These are phyloP conservation scores for Neodon shergylaensis DNA, from an alignment of 2,113 vertebrate genomes.

Conservation along the genomic window DNA sequence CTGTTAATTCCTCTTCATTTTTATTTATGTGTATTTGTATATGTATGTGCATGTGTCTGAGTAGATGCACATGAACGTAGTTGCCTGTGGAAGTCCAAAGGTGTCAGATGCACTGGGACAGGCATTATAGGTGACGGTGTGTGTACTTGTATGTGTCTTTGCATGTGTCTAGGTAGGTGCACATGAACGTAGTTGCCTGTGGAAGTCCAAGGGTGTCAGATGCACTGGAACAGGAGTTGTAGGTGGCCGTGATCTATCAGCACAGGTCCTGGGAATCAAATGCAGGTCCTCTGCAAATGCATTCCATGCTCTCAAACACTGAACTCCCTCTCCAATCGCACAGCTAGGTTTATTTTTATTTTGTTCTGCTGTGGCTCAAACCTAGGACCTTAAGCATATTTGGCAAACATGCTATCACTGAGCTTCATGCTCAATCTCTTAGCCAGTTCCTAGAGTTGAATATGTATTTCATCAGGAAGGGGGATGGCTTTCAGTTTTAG, in stretches of 20 bases:
- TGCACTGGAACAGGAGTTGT: background rate
- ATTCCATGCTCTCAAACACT: background rate
- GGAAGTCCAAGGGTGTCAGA: background rate
- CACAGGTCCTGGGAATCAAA: background rate
- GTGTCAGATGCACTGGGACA: background rate
- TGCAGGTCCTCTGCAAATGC: background rate
- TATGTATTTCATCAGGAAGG: background rate
- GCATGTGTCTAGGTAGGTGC: background rate
- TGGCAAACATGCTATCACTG: too few relatives aligned
- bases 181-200: background rate
- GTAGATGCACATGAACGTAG: background rate
- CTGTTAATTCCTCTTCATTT: background rate
- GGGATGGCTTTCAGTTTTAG: constrained; percentile 10
- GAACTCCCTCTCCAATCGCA: background rate
- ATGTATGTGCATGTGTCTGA: background rate
- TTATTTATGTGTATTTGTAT: background rate
- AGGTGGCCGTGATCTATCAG: background rate
- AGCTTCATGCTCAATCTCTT: background rate
- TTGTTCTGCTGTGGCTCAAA: background rate
- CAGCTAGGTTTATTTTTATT: background rate
- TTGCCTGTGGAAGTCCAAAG: background rate
- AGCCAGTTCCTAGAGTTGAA: background rate
- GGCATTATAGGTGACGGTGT: background rate
- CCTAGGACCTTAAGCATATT: background rate
- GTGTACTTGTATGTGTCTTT: background rate